phyloP scores from a whole-genome alignment of 1,140 invertebrate genomes.

The Solenopsis invicta region DNA sequence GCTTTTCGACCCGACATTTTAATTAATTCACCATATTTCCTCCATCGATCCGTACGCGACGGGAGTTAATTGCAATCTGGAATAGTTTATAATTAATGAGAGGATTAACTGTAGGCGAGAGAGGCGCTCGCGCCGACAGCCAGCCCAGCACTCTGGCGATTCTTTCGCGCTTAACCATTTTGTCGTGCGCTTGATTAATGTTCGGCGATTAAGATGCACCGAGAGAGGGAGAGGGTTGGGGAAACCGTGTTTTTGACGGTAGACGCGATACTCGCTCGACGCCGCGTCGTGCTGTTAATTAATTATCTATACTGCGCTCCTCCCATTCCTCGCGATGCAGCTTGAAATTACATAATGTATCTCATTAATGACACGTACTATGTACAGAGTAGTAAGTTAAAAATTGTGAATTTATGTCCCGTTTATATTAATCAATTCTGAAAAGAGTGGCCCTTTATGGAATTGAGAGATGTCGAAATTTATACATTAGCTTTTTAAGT shows the following conservation, averaged over 20 bases:
- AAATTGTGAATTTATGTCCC: background rate
- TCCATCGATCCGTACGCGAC: conserved; percentile 65
- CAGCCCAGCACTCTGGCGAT: conserved; percentile 5
- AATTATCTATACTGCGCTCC: conserved; percentile 27
- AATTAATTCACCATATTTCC: conserved; percentile 76
- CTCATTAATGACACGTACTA: conserved; percentile 6
- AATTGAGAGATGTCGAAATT: background rate
- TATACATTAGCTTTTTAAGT: background rate
- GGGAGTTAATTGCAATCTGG: conserved; percentile 68
- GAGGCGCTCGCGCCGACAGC: conserved; percentile 3
- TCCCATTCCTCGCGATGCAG: background rate
- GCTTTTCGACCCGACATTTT: conserved; percentile 51
- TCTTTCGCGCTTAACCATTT: conserved; percentile 55
- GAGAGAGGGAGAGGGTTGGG: background rate
- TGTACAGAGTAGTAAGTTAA: background rate
- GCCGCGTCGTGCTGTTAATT: conserved; percentile 36
- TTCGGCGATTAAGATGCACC: conserved; percentile 54
- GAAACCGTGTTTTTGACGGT: conserved; percentile 35
- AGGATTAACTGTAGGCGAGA: conserved; percentile 21
- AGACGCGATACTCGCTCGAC: conserved; percentile 43
- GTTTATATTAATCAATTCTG: background rate
- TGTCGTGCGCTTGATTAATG: conserved; percentile 51
- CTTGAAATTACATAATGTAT: conserved; percentile 3
- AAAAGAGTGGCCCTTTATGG: background rate
- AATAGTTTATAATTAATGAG: conserved; percentile 76